Conservation (phyloP, 2,797 vertebrate genomes). For the Aselliscus stoliczkanus region DNA sequence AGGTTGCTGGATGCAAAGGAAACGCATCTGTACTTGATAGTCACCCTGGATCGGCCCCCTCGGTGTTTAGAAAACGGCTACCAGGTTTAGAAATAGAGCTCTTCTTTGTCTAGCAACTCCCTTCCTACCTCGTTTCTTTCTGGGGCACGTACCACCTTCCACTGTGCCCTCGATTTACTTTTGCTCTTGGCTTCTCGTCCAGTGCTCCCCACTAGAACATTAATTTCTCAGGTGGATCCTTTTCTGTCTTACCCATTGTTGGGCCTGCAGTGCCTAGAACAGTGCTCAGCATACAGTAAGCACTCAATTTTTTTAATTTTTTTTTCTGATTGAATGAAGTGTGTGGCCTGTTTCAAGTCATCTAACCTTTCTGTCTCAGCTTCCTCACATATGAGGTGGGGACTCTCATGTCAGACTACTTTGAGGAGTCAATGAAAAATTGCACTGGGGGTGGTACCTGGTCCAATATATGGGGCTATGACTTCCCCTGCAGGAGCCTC, state of each 20-base stretch:
- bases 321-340: not conserved
- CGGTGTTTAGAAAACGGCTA: not conserved
- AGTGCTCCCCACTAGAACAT: accelerated
- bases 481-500: not conserved
- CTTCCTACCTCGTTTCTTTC: not conserved
- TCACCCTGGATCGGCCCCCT: not conserved
- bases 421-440: not conserved
- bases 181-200: not conserved
- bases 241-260: not conserved
- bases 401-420: not conserved
- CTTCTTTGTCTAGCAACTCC: too few relatives aligned
- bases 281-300: not conserved
- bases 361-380: not conserved
- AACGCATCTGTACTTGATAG: too few relatives aligned
- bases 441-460: not conserved
- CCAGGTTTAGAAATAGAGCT: not conserved
- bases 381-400: not conserved
- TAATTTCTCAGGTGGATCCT: not conserved
- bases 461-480: not conserved
- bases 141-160: accelerated
- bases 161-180: not conserved
- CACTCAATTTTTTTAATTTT: not conserved
- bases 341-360: too few relatives aligned
- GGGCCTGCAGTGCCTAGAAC: not conserved
- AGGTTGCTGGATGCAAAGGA: not conserved